These are phyloP conservation scores for Muscidifurax raptorellus DNA, from an alignment of 1,140 invertebrate genomes.

Conservation along the genomic window DNA sequence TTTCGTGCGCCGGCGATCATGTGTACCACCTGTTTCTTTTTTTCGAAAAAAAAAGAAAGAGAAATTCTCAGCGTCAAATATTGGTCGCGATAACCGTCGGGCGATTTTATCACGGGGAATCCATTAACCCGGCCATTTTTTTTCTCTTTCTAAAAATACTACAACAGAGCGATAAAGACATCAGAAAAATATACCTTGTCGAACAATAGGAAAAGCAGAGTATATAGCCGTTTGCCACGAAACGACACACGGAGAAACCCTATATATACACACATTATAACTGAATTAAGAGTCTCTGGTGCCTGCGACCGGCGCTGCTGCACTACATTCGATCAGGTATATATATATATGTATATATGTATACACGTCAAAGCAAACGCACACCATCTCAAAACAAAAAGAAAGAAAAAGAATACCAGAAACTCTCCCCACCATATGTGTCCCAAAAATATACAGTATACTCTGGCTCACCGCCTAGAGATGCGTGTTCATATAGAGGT, in stretches of 20 bases:
- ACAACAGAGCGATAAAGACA: not conserved
- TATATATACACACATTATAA: not conserved
- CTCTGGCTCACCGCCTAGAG: too few species aligned
- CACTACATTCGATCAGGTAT: not conserved
- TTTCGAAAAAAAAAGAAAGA: not conserved
- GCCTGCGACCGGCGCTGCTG: slow-evolving; percentile 40
- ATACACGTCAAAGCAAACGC: not conserved
- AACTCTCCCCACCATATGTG: not conserved
- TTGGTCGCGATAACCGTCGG: slow-evolving; percentile 19
- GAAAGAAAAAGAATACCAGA: not conserved
- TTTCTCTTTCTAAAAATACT: not conserved
- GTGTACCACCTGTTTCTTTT: not conserved
- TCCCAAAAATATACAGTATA: too few species aligned
- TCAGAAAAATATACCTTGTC: not conserved
- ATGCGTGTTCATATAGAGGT: slow-evolving; percentile 10
- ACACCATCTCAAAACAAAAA: not conserved
- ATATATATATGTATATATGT: not conserved
- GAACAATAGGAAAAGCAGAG: not conserved
- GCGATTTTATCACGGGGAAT: slow-evolving; percentile 15
- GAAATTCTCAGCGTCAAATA: not conserved
- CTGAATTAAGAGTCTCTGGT: slow-evolving; percentile 5
- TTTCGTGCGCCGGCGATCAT: too few species aligned
- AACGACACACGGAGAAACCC: not conserved
- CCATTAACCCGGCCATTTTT: slow-evolving; percentile 29
- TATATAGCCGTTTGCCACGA: not conserved